Conservation (phyloP, 1,140 invertebrate genomes). For the Pomphorhynchus laevis region DNA sequence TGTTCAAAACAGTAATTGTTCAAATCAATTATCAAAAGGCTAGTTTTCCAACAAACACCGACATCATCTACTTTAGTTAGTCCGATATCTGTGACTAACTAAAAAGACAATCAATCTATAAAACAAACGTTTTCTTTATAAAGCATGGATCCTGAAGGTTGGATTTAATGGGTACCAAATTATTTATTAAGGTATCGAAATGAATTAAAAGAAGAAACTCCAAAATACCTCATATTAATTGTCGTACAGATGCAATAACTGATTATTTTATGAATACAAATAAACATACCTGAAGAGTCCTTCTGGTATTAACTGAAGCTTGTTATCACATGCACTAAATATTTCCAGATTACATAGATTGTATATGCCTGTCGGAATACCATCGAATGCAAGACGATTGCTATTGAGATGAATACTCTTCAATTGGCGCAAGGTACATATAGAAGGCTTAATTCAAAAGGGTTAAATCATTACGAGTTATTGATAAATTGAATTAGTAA, state of each 20-base stretch:
- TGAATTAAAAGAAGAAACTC: not conserved
- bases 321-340: constrained; percentile 76
- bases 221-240: constrained; percentile 1
- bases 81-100: too few relatives aligned
- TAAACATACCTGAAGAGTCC: constrained; percentile 69
- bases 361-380: constrained; percentile 79
- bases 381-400: constrained; percentile 75
- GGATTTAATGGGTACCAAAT: too few relatives aligned
- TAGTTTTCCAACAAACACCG: too few relatives aligned
- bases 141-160: too few relatives aligned
- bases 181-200: not conserved
- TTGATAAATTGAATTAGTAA: too few relatives aligned
- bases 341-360: constrained; percentile 64
- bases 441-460: constrained; percentile 23
- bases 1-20: too few relatives aligned
- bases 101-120: too few relatives aligned
- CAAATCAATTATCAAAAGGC: too few relatives aligned
- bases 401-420: constrained; percentile 60
- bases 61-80: too few relatives aligned
- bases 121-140: too few relatives aligned
- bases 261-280: too few relatives aligned
- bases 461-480: too few relatives aligned
- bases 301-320: constrained; percentile 90
- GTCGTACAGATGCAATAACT: not conserved
- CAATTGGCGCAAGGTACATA: constrained; percentile 49